Base-by-base conservation (phyloP, 2,888 invertebrate species). In the Cantharis lateralis region DNA sequence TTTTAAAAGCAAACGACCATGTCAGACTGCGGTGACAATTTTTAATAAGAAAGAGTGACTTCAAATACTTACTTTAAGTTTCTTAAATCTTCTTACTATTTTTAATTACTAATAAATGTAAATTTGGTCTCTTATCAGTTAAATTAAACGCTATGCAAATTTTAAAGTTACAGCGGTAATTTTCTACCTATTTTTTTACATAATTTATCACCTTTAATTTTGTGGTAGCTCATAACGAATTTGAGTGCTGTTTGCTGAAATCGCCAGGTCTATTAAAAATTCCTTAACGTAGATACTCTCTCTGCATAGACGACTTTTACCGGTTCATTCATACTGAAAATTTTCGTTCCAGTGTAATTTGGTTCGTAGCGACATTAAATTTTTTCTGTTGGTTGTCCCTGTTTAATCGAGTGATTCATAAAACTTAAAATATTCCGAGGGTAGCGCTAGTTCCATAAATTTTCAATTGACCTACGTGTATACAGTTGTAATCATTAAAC, bases 1-100 rank as follows among this genome's bases (percentile, higher is more conserved):
- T 32, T 26, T 28, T 70, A 63, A 64, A 64, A 66, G 70, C 48
- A 72, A 76, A 70, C 70, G 76, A 76, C 26, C 64, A 72, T 69
- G 72, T 72, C 69, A 72, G 64, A 61, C 61, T 62, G 61, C 66
- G 63, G 76, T 70, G 70, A 69, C 72, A 75, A 66, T 7, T 66
- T 66, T 66, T 66, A 66, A 48, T 48, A n/a, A n/a, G 48, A 5
- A 48, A 48, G 48, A 48, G 48, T 48, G 48, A n/a, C n/a, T 48
- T 48, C n/a, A 48, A 48, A 48, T 48, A 28, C 26, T 28, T 10
- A 48, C n/a, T 48, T 48, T 48, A 48, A 48, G n/a, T 48, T 48
- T 48, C 48, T n/a, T n/a, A n/a, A n/a, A 48, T n/a, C n/a, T 48
- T 48, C 48, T 48, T 48, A 48, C 48, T 48, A 48, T 48, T 48